These are phyloP conservation scores for Eubasilissa splendida DNA, from an alignment of 2,888 invertebrate genomes.

Conservation along the genomic window DNA sequence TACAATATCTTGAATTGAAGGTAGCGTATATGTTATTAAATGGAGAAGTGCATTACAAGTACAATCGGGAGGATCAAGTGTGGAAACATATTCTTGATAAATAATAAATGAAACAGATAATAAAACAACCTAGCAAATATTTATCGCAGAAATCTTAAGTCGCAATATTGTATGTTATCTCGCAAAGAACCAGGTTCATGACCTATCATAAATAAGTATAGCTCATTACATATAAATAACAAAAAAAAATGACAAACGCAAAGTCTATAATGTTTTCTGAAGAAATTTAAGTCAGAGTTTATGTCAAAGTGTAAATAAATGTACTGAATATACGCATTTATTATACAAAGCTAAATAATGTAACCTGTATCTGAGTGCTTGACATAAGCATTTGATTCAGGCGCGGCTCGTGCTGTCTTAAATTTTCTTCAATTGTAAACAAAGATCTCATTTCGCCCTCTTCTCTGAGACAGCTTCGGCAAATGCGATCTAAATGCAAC, in stretches of 20 bases:
- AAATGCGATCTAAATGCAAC: conserved; percentile 61
- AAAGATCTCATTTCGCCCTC: conserved; percentile 63
- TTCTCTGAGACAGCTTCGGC: conserved; percentile 65
- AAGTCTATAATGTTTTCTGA: background rate
- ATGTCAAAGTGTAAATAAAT: background rate
- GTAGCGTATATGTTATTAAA: no score
- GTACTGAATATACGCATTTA: background rate
- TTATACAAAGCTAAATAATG: conserved; percentile 60
- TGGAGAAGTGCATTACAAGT: no score
- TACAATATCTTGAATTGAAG: no score
- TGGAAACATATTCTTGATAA: no score
- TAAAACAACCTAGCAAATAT: no score
- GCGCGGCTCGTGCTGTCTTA: conserved; percentile 62
- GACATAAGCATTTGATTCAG: conserved; percentile 70
- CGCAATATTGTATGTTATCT: no score
- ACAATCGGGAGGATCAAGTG: no score
- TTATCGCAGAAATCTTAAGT: no score
- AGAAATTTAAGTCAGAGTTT: background rate
- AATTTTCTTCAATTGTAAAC: conserved; percentile 62
- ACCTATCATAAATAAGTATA: no score
- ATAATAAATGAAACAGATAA: no score
- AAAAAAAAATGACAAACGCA: background rate
- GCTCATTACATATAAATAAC: background rate
- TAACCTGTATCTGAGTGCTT: conserved; percentile 64
- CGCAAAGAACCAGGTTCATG: no score